Evolutionary conservation across 2,888 invertebrate species (phyloP), one percentile per base, ranked within the genome.

Genomic region (Notodonta ziczac): DNA sequence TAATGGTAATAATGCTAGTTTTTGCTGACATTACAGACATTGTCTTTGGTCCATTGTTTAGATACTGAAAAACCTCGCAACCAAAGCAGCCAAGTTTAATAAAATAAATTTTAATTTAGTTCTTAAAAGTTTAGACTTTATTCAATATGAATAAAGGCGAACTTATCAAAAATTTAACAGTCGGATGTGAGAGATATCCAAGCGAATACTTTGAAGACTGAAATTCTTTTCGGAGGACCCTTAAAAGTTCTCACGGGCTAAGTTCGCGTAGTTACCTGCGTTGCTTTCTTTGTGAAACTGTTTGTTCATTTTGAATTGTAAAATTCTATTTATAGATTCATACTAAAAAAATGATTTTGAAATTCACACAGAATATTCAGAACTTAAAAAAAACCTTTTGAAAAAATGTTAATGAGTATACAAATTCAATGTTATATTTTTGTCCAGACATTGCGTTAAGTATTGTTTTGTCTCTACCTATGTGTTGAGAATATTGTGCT

Each of bases 231-330:
- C 72, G 74, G 76, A 82, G 81, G 80, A 81, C 77, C 84, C 82
- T 84, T 80, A 82, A 89, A 81, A 50, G 82, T 89, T 88, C 88
- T 86, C 86, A 88, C 84, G 82, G 80, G 74, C 67, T 81, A 85
- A 90, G 82, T 91, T 88, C 60, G 65, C 78, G 50, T 50, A 24
- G 24, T 24, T 24, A 62, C 59, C 50, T 50, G 7, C 14, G 55
- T 59, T 62, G 60, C 55, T 32, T 60, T 59, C n/a, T 35, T 53
- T 32, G 72, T 82, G 77, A 80, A 76, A 80, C 72, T 73, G 76
- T 77, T 71, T 73, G 75, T 77, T 72, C 65, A 13, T 13, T 53
- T 39, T 39, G 39, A 53, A 69, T 72, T 78, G 69, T 57, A 59
- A 63, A 71, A 71, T 62, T 60, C 58, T 62, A 32, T 57, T 6